phyloP scores from a whole-genome alignment of 2,113 vertebrate genomes.

The Trematocara variabile region DNA sequence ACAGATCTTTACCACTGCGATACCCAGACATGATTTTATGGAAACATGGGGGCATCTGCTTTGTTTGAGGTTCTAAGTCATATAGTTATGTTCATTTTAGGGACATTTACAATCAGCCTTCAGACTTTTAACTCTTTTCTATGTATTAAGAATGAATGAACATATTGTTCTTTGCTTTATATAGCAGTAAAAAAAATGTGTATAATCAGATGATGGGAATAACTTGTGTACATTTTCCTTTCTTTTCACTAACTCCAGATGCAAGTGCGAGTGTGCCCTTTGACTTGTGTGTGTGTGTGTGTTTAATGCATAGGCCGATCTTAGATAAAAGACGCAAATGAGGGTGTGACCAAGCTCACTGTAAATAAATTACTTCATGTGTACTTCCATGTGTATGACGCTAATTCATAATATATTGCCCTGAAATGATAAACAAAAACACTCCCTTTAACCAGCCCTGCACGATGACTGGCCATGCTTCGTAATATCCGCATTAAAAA shows the following conservation, averaged over 20 bases:
- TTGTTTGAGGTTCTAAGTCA: background rate
- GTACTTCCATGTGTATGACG: slow-evolving; percentile 30
- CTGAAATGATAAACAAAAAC: background rate
- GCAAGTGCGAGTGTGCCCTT: slow-evolving; percentile 1
- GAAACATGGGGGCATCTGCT: slow-evolving; percentile 19
- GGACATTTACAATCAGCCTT: slow-evolving; percentile 16
- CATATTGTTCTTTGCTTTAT: slow-evolving; percentile 60
- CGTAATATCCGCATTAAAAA: background rate
- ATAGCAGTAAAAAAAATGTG: slow-evolving; percentile 31
- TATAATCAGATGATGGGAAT: slow-evolving; percentile 42
- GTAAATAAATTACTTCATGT: slow-evolving; percentile 61
- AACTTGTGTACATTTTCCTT: slow-evolving; percentile 31
- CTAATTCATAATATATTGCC: slow-evolving; percentile 22
- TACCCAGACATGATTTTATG: background rate
- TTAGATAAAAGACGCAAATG: slow-evolving; percentile 42
- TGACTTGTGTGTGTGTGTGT: slow-evolving; percentile 1
- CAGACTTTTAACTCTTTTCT: slow-evolving; percentile 33
- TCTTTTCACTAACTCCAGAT: slow-evolving; percentile 1
- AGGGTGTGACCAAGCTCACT: slow-evolving; percentile 47
- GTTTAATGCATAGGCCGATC: slow-evolving; percentile 5
- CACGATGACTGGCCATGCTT: background rate
- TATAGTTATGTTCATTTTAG: background rate
- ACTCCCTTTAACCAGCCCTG: background rate
- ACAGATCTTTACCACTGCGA: background rate
- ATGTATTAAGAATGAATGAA: slow-evolving; percentile 49